Evolutionary conservation across 2,888 invertebrate genomes (phyloP).

Genomic region (Clostera curtula): DNA sequence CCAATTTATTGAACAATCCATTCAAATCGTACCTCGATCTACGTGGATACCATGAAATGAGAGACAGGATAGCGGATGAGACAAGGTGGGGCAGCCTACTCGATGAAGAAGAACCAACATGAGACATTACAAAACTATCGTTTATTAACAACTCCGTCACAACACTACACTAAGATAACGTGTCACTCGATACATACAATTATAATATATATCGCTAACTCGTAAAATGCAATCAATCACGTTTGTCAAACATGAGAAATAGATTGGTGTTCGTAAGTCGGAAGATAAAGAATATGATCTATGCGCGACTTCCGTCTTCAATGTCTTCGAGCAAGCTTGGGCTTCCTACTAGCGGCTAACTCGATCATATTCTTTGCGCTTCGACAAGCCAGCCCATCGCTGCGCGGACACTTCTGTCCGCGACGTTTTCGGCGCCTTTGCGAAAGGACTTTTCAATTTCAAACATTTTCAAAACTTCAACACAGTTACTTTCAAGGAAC

Average conservation of each 20-base stretch:
- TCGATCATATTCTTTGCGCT: slow-evolving; percentile 70
- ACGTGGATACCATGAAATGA: slow-evolving; percentile 14
- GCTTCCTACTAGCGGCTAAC: slow-evolving; percentile 43
- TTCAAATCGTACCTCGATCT: slow-evolving; percentile 10
- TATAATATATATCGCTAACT: slow-evolving; percentile 31
- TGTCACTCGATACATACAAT: slow-evolving; percentile 48
- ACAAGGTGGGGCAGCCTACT: slow-evolving; percentile 41
- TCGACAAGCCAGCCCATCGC: slow-evolving; percentile 52
- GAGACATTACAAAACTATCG: slow-evolving; percentile 65
- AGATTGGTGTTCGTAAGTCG: slow-evolving; percentile 20
- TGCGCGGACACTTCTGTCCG: slow-evolving; percentile 43
- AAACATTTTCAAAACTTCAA: slow-evolving; percentile 74
- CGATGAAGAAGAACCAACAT: slow-evolving; percentile 54
- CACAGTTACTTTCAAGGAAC: slow-evolving; percentile 75
- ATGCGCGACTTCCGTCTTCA: slow-evolving; percentile 51
- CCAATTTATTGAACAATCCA: background rate
- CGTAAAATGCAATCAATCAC: slow-evolving; percentile 50
- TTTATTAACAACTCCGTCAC: slow-evolving; percentile 69
- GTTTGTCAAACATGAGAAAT: slow-evolving; percentile 30
- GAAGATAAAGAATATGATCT: slow-evolving; percentile 65
- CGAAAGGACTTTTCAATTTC: slow-evolving; percentile 64
- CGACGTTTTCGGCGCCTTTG: slow-evolving; percentile 59
- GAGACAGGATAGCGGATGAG: slow-evolving; percentile 42
- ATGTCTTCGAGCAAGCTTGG: slow-evolving; percentile 46
- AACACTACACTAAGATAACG: slow-evolving; percentile 52